phyloP scores from a whole-genome alignment of 1,140 invertebrate species.

The Gryllus bimaculatus region DNA sequence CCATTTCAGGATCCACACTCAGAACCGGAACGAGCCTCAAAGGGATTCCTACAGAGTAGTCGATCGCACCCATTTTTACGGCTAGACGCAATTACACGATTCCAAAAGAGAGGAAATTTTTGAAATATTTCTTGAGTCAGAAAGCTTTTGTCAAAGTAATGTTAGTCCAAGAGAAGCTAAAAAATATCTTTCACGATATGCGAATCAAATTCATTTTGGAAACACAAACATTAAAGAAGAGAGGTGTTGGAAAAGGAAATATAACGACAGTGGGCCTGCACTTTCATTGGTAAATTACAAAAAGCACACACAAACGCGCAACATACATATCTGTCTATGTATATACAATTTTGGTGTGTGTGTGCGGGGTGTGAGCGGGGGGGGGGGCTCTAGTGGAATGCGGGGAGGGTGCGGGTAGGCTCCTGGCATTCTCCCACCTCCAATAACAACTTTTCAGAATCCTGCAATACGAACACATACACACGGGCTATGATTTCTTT shows the following conservation, averaged over 20 bases:
- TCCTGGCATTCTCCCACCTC: not conserved
- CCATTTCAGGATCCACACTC: no score
- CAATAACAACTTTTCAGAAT: not conserved
- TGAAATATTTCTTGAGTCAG: not conserved
- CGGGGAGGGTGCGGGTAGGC: not conserved
- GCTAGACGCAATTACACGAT: no score
- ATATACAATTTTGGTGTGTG: not conserved
- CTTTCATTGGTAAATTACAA: not conserved
- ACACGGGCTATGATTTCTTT: not conserved
- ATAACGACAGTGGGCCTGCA: not conserved
- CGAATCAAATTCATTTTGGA: not conserved
- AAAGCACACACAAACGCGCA: not conserved
- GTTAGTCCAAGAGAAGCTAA: not conserved
- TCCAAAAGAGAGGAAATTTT: not conserved
- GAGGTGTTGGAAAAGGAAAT: not conserved
- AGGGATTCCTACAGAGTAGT: no score
- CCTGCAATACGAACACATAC: not conserved
- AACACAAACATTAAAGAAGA: not conserved
- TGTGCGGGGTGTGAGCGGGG: no score
- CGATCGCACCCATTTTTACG: no score
- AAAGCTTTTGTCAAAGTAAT: not conserved
- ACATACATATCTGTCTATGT: slow-evolving; percentile 4
- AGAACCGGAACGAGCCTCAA: no score
- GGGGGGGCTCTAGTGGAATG: no score
- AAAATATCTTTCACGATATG: slow-evolving; percentile 5